These are phyloP conservation scores for Miltochrista miniata DNA, from an alignment of 2,888 invertebrate species.

Conservation along the genomic window DNA sequence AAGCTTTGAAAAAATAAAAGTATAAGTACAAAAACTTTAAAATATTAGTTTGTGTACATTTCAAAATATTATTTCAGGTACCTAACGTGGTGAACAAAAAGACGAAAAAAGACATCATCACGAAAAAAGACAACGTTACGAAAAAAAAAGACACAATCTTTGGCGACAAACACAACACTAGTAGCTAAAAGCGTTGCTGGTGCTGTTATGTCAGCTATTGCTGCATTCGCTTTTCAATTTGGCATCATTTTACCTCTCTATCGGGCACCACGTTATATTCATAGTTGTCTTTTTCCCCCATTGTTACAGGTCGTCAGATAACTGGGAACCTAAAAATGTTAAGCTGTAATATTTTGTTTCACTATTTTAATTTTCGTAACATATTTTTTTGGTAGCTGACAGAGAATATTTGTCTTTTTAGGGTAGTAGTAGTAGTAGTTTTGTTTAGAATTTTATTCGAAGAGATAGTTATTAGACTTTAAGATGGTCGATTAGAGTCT, in stretches of 20 bases:
- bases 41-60: not conserved
- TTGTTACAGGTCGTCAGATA: slow-evolving; percentile 19
- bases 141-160: not conserved
- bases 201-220: slow-evolving; percentile 6
- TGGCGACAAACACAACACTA: not conserved
- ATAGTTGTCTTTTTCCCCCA: slow-evolving; percentile 23
- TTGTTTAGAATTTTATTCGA: too few relatives aligned
- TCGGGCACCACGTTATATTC: slow-evolving; percentile 27
- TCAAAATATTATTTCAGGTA: not conserved
- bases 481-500: too few relatives aligned
- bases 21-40: not conserved
- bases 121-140: not conserved
- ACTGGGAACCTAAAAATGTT: slow-evolving; percentile 27
- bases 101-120: not conserved
- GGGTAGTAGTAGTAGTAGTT: too few relatives aligned
- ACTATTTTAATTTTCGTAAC: not conserved
- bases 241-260: slow-evolving; percentile 19
- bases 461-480: too few relatives aligned
- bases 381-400: too few relatives aligned
- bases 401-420: too few relatives aligned
- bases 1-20: too few relatives aligned
- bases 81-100: not conserved
- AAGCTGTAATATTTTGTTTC: slow-evolving; percentile 5
- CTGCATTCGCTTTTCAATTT: not conserved
- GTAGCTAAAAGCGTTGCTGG: slow-evolving; percentile 3